Evolutionary conservation across 2,888 invertebrate species (phyloP).

Genomic region (Aplocera efformata): DNA sequence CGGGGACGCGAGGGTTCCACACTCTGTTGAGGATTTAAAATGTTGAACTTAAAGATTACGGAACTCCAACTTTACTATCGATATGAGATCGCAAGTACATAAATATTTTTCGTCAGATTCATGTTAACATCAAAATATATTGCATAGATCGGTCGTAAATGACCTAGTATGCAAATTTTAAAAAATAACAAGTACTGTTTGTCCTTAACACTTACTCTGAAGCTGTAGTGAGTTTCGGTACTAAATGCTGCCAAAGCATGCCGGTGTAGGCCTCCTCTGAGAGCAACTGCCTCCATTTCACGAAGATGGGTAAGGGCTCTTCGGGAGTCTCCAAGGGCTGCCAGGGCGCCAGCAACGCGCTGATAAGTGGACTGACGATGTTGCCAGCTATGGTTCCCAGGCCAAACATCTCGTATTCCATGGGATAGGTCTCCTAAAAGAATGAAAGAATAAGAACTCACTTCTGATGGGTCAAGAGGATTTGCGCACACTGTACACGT

Average conservation of each 20-base stretch:
- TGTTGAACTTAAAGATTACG: too few species aligned
- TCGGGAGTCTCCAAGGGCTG: slow-evolving; percentile 86
- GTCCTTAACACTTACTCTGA: slow-evolving; percentile 81
- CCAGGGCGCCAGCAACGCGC: slow-evolving; percentile 88
- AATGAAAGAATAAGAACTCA: too few species aligned
- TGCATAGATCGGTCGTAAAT: too few species aligned
- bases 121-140: too few species aligned
- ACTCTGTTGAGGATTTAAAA: slow-evolving; percentile 51
- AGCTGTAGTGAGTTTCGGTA: slow-evolving; percentile 88
- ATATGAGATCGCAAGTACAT: too few species aligned
- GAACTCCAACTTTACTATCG: too few species aligned
- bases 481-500: too few species aligned
- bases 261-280: slow-evolving; percentile 87
- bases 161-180: too few species aligned
- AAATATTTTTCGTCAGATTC: too few species aligned
- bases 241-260: slow-evolving; percentile 94
- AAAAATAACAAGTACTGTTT: background rate
- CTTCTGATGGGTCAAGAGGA: too few species aligned
- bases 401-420: slow-evolving; percentile 91
- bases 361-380: slow-evolving; percentile 90
- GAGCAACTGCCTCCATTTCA: slow-evolving; percentile 86
- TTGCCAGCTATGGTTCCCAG: slow-evolving; percentile 91
- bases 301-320: slow-evolving; percentile 82
- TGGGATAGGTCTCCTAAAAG: slow-evolving; percentile 51
- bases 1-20: slow-evolving; percentile 92